phyloP scores from a whole-genome alignment of 2,113 vertebrate genomes.

The Dicrurus megarhynchus region DNA sequence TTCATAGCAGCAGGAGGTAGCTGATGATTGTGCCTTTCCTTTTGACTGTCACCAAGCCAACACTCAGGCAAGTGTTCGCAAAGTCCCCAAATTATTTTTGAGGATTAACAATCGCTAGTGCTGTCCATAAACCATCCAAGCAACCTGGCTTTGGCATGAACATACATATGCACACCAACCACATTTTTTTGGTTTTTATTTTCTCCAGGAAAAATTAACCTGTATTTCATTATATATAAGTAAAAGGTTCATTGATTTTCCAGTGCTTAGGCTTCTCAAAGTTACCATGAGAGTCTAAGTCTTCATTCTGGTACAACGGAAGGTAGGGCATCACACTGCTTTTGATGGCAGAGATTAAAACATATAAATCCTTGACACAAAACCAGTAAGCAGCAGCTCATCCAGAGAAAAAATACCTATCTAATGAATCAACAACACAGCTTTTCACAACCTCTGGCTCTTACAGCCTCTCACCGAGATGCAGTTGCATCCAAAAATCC shows the following conservation, averaged over 20 bases:
- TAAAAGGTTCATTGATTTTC: not conserved
- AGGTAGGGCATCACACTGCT: not conserved
- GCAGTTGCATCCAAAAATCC: not conserved
- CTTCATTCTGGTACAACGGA: not conserved
- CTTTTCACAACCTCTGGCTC: not conserved
- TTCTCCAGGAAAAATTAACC: not conserved
- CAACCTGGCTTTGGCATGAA: not conserved
- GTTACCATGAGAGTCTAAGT: not conserved
- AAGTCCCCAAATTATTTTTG: not conserved
- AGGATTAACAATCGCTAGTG: not conserved
- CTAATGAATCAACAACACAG: not conserved
- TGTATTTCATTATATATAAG: not conserved
- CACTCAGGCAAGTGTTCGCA: not conserved
- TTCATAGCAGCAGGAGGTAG: not conserved
- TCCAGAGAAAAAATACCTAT: not conserved
- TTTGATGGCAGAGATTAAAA: not conserved
- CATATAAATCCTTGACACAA: not conserved
- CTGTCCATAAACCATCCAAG: not conserved
- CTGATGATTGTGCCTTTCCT: not conserved
- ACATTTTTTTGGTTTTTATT: fast-evolving
- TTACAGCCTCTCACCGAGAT: not conserved
- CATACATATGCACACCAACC: not conserved
- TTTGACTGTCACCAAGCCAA: not conserved
- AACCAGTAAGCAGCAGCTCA: not conserved
- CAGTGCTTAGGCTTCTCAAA: not conserved